phyloP scores from a whole-genome alignment of 2,113 vertebrate species.

The Ibidorhyncha struthersii region DNA sequence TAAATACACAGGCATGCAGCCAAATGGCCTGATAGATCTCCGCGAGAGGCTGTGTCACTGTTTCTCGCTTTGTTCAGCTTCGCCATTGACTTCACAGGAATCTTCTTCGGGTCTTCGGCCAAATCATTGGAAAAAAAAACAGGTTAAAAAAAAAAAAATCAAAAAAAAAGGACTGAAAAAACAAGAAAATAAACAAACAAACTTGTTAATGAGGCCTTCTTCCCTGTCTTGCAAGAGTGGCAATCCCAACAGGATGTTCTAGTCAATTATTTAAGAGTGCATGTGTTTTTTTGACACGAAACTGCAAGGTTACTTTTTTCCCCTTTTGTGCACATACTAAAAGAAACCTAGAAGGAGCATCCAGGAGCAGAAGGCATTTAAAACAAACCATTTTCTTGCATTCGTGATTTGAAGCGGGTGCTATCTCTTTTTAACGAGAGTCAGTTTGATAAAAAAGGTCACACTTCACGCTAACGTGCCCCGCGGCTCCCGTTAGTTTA shows the following conservation, averaged over 20 bases:
- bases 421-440: slow-evolving; percentile 20
- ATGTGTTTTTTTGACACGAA: slow-evolving; percentile 33
- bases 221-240: slow-evolving; percentile 7
- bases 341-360: slow-evolving; percentile 53
- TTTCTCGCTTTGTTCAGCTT: slow-evolving; percentile 23
- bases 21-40: not conserved
- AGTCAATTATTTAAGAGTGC: slow-evolving; percentile 70
- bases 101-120: not conserved
- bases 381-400: slow-evolving; percentile 41
- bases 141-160: not conserved
- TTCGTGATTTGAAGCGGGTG: not conserved
- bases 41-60: not conserved
- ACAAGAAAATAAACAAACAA: not conserved
- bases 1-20: not conserved
- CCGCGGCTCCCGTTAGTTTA: not conserved
- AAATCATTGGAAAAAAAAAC: not conserved
- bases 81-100: not conserved
- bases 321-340: slow-evolving; percentile 27
- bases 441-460: slow-evolving; percentile 40
- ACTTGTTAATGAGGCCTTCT: slow-evolving; percentile 23
- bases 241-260: slow-evolving; percentile 64
- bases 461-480: not conserved
- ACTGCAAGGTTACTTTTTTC: slow-evolving; percentile 32
- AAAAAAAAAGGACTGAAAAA: not conserved
- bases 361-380: slow-evolving; percentile 26